Evolutionary conservation across 2,797 vertebrate genomes (phyloP), one percentile per base, ranked within the genome.

Genomic region (Sciurus vulgaris): DNA sequence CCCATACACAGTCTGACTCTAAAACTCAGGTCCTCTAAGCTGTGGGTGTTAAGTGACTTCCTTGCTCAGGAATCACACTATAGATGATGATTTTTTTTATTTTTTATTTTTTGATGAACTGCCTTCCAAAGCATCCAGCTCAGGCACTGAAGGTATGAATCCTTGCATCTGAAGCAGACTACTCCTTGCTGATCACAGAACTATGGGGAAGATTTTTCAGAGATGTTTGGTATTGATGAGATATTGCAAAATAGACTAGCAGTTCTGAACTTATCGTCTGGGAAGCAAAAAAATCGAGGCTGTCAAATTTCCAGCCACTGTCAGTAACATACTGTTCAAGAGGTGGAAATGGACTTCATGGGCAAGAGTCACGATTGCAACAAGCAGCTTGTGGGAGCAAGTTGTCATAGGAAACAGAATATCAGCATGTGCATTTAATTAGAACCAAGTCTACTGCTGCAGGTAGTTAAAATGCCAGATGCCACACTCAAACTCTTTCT

Each of bases 161-260:
- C 74, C 61, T 28, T 35, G 15, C 28, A 51, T 47, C 7, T 78
- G 41, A 74, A 91, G 76, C 69, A 88, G 67, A 84, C n/a, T 72
- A 86, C 86, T 84, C 83, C n/a, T 84, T 44, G 95, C 81, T 97
- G 95, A 93, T 96, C 96, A 94, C 20, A 94, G 93, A 93, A 93
- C 61, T 78, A 94, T 49, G 93, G 47, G 87, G 73, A 73, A 24
- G 67, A 44, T 59, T 97, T 86, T 97, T 94, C 63, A 35, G 92
- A 84, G n/a, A 86, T 51, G 17, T 10, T 83, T 81, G 74, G 67
- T 87, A 51, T 79, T 95, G 93, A 91, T 67, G 86, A 59, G 73
- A 41, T 30, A 51, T 14, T 44, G 14, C 41, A 77, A 95, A 89
- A 78, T 69, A 82, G 78, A 38, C 41, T 28, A 24, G 14, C 30